A percentile compares a stretch with the other conserved stretches of the same genome.
Evolutionary conservation across 2,113 vertebrate species (phyloP).

Genomic region (pig (Sus scrofa)): T2T-Sscrofa CM000825.6:61889501-61890000

Average conservation of each 20-base stretch:
- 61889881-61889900: too few species aligned
- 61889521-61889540: conserved; percentile 71
- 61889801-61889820: neutral
- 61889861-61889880: too few species aligned
- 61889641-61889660: neutral
- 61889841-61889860: too few species aligned
- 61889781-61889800: neutral
- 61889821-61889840: neutral
- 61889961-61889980: too few species aligned
- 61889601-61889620: neutral
- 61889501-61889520: conserved; percentile 34
- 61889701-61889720: too few species aligned
- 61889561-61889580: neutral
- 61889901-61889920: too few species aligned
- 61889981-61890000: too few species aligned
- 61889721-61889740: neutral
- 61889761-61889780: neutral
- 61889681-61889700: neutral
- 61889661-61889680: neutral
- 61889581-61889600: neutral
- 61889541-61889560: conserved; percentile 20
- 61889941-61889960: too few species aligned
- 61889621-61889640: neutral
- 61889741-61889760: neutral
- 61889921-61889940: too few species aligned